Evolutionary conservation across 2,888 invertebrate genomes (phyloP).

Genomic region (Chirona hameri): DNA sequence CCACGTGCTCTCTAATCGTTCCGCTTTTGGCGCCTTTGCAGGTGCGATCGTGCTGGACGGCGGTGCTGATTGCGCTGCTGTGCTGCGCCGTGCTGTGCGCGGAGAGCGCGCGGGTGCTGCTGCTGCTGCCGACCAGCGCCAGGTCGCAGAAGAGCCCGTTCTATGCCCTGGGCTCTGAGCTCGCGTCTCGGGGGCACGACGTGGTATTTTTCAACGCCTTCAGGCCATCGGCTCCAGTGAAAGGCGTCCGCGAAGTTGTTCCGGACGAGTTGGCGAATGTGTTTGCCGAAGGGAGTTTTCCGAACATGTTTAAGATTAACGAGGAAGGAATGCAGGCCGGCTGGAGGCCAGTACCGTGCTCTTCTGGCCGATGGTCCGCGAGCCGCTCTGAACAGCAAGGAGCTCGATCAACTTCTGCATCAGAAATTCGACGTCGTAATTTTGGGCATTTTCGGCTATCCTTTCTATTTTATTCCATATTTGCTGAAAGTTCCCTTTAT

Average conservation of each 20-base stretch:
- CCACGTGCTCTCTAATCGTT: too few species aligned
- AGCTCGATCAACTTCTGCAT: neutral
- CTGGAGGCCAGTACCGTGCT: neutral
- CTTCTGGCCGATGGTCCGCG: neutral
- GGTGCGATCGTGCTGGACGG: too few species aligned
- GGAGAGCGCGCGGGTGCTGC: neutral
- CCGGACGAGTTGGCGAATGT: neutral
- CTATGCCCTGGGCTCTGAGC: neutral
- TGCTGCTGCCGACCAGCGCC: neutral
- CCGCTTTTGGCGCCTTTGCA: too few species aligned
- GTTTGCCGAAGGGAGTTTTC: neutral
- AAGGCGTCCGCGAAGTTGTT: neutral
- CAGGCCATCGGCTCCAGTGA: neutral
- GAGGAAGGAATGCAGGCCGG: neutral
- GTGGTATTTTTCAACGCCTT: neutral
- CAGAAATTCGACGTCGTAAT: neutral
- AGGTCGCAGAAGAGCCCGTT: neutral
- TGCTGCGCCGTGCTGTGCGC: neutral
- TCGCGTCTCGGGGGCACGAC: neutral
- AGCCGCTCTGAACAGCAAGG: neutral
- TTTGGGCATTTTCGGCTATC: neutral
- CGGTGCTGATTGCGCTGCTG: neutral
- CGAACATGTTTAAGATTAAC: neutral
- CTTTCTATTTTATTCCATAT: neutral
- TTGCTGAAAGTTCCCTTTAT: neutral